Evolutionary conservation across 2,797 vertebrate genomes (phyloP).

Genomic region (Peromyscus attwateri): DNA sequence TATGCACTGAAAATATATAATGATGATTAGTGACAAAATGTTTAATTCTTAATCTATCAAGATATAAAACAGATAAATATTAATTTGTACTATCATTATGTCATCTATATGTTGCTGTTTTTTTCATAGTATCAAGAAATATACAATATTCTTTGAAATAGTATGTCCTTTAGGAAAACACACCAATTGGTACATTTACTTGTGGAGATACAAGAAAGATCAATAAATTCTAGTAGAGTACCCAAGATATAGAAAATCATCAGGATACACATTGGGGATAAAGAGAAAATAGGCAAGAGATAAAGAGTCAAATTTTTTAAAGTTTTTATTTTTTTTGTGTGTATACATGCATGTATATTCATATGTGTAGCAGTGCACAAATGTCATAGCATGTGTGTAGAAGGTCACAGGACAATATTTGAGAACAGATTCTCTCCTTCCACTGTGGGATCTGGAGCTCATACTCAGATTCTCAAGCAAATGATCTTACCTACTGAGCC

Average conservation of each 20-base stretch:
- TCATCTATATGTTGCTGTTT: not conserved
- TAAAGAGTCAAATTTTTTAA: not conserved
- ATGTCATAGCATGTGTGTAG: not conserved
- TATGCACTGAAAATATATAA: constrained; percentile 8
- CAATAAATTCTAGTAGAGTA: not conserved
- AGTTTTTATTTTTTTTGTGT: not conserved
- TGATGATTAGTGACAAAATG: constrained; percentile 1
- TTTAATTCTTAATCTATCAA: not conserved
- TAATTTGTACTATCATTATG: not conserved
- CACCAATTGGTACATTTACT: not conserved
- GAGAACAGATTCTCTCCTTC: not conserved
- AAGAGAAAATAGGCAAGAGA: not conserved
- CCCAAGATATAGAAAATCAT: not conserved
- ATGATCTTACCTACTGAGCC: not conserved
- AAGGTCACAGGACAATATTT: not conserved
- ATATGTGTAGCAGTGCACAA: not conserved
- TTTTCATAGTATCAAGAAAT: constrained; percentile 45
- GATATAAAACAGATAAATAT: not conserved
- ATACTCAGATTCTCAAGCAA: not conserved
- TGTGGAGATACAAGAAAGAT: not conserved
- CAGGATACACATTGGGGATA: not conserved
- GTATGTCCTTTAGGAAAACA: not conserved
- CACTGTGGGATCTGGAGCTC: not conserved
- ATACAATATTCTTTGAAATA: not conserved
- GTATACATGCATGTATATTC: not conserved